Percentiles rank a stretch among this genome's conserved stretches.
Evolutionary conservation across 2,797 vertebrate species (phyloP).

Genomic region (Delichon dasypus): DNA sequence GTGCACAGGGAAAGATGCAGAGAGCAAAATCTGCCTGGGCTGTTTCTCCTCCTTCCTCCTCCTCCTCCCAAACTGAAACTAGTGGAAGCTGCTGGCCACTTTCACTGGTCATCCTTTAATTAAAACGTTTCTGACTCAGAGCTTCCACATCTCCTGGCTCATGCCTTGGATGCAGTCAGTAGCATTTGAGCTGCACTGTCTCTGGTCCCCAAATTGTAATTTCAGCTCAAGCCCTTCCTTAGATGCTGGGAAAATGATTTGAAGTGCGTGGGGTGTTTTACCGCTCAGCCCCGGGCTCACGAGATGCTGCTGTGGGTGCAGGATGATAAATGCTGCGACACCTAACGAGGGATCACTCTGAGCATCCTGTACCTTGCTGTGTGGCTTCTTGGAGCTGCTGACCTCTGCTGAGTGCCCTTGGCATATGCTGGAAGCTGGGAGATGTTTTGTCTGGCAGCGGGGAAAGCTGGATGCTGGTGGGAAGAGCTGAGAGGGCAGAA

Average conservation of each 20-base stretch:
- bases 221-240: background rate
- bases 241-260: background rate
- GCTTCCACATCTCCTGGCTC: background rate
- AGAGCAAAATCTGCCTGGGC: rapidly evolving
- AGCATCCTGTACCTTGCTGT: background rate
- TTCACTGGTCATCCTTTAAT: background rate
- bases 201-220: background rate
- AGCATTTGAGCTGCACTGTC: background rate
- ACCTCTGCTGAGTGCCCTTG: conserved; percentile 22
- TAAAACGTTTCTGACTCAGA: background rate
- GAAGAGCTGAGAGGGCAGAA: conserved; percentile 1
- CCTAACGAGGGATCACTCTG: background rate
- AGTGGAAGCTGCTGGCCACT: background rate
- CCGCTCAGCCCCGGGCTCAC: background rate
- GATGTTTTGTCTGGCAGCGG: conserved; percentile 52
- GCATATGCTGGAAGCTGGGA: conserved; percentile 23
- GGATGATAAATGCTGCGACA: background rate
- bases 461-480: background rate
- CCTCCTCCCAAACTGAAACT: background rate
- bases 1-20: background rate
- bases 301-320: background rate
- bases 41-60: background rate
- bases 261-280: rapidly evolving
- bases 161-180: background rate
- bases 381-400: background rate